Base-by-base conservation (phyloP, 2,113 vertebrate species). In the Podiceps cristatus region DNA sequence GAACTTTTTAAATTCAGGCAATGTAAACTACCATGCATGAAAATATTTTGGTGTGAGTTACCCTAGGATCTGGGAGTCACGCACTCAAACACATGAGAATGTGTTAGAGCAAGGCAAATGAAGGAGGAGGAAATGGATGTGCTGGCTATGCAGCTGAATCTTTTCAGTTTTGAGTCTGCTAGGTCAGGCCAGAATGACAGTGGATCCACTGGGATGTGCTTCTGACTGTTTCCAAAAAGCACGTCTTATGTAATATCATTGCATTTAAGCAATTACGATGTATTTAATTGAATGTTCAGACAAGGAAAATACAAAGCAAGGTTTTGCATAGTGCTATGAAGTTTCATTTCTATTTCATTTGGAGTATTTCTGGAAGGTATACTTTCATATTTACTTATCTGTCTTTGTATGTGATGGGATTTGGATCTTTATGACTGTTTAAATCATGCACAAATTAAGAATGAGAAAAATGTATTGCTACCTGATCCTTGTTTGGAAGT, bases 201-300 rank as follows among this genome's bases (percentile, higher is more conserved):
- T 16, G 59, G 22, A 5, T 40, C 28, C 35, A 16, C 18, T 17
- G 35, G 45, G 25, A 40, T 64, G 14, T 45, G 18, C 42, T 62
- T 71, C 22, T 81, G 29, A 28, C 50, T 60, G 66, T 66, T 78
- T 13, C 75, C 5, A 5, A 59, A 52, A 78, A 74, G n/a, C 20
- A 55, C 23, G 3, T 0, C 0, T 33, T 27, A 14, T 50, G 62
- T 63, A 28, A 6, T 47, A 55, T 19, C 1, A 0, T 35, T 35
- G 5, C 40, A 37, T 75, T 71, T 67, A 71, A 75, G 42, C 11
- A 50, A 15, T 75, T 67, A 10, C 0, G 1, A 29, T 29, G 2
- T 52, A 33, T 69, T 89, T 64, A n/a, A 53, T 18, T 0, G 0
- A 31, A 50, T 47, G 4, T 63, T 92, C 58, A 47, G 37, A 18